Evolutionary conservation across 2,888 invertebrate genomes (phyloP), one percentile per base, ranked within the genome.

Genomic region (Phania funesta): DNA sequence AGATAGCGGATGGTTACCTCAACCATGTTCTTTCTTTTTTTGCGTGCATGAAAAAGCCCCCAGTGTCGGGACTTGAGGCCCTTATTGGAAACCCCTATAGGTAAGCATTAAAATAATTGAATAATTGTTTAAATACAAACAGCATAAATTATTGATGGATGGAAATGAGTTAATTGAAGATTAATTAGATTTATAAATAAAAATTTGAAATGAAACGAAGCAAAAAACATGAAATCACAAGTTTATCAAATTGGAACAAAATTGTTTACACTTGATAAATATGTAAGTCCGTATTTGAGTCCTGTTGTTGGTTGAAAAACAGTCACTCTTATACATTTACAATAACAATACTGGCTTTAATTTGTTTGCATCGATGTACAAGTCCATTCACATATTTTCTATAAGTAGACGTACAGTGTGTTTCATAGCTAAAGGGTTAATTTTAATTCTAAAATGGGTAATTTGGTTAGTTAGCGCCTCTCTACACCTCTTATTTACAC

Each of bases 231-330:
- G 24, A 80, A 64, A 46, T 60, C 64, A 50, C 64, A 26, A 52
- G 48, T 71, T 71, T 50, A 32, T 65, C 8, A 62, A 81, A 77
- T 74, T 81, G 81, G 73, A 81, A 77, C 68, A 73, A 73, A 38
- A 68, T 50, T 56, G 41, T 38, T 60, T 65, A 35, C 60, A 60
- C 41, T 60, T 62, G 32, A 56, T 11, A 29, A n/a, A 48, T 46
- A 35, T 56, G 46, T 46, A 73, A 74, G 41, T 77, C 81, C 81
- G 73, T 56, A 50, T 77, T 77, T 73, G 26, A 81, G 68, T 81
- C 67, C 54, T 77, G 48, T 52, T 58, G 62, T 54, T 22, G 11
- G 13, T 41, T 22, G 16, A 62, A 0, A 38, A 41, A n/a, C 52
- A 26, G 1, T 16, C 16, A 22, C 2, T n/a, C n/a, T n/a, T n/a